Evolutionary conservation across 1,140 invertebrate genomes (phyloP).

Genomic region (Halesus radiatus): DNA sequence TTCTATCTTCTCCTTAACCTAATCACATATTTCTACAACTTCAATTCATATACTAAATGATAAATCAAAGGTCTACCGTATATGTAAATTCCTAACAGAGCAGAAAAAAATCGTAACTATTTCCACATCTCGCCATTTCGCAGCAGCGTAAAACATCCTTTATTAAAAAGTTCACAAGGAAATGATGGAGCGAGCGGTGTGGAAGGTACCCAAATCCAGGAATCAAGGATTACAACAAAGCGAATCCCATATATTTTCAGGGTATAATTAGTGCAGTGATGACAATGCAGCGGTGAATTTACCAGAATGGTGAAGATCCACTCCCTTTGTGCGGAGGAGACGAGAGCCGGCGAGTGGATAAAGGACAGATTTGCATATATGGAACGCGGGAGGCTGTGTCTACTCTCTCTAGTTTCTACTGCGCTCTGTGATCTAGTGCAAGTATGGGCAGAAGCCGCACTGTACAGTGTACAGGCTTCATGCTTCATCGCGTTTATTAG

Average conservation of each 20-base stretch:
- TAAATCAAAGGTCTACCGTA: no score
- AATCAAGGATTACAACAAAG: not conserved
- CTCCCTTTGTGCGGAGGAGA: conserved; percentile 12
- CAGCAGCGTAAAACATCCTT: no score
- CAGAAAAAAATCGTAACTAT: no score
- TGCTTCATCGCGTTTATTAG: no score
- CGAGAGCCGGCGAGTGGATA: conserved; percentile 18
- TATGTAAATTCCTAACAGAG: no score
- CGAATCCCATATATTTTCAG: conserved; percentile 24
- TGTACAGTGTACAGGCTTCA: no score
- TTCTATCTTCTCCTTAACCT: no score
- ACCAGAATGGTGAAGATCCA: conserved; percentile 12
- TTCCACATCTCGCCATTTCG: no score
- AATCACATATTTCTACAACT: no score
- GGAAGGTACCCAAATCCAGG: not conserved
- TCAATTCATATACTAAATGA: no score
- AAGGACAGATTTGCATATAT: conserved; percentile 29
- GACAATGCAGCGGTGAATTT: conserved; percentile 31
- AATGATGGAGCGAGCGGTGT: not conserved
- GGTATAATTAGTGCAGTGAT: conserved; percentile 28
- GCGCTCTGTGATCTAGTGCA: not conserved
- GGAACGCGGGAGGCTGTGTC: not conserved
- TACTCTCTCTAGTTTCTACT: no score
- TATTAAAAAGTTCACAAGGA: no score
- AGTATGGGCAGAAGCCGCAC: not conserved